Conservation (phyloP, 2,113 vertebrate genomes). For the Atherinomorus stipes region DNA sequence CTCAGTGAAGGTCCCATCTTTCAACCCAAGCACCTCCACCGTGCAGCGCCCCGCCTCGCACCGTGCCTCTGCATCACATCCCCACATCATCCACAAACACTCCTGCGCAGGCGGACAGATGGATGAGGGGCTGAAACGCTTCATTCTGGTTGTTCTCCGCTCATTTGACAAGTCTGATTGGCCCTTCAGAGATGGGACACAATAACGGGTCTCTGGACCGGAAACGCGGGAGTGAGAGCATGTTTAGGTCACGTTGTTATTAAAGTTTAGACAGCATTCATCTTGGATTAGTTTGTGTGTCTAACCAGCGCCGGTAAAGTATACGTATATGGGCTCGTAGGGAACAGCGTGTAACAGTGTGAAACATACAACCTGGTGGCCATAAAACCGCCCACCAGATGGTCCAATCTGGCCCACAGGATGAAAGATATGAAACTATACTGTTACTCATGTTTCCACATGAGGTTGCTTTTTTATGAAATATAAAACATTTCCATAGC, state of each 20-base stretch:
- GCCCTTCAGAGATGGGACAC: neutral
- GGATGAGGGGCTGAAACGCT: conserved; percentile 41
- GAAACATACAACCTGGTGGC: too few species aligned
- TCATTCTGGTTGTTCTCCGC: conserved; percentile 16
- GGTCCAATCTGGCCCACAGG: too few species aligned
- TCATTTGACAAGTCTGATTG: conserved; percentile 13
- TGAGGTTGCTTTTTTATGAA: too few species aligned
- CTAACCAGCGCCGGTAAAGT: too few species aligned
- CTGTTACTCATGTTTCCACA: too few species aligned
- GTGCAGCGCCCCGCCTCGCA: conserved; percentile 52
- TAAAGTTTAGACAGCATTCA: too few species aligned
- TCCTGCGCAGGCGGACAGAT: conserved; percentile 23
- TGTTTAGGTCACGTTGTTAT: neutral
- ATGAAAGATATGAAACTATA: too few species aligned
- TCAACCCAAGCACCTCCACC: conserved; percentile 67
- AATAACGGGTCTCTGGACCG: neutral
- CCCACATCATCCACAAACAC: conserved; percentile 42
- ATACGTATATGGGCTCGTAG: too few species aligned
- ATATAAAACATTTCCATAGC: too few species aligned
- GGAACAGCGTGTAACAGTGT: too few species aligned
- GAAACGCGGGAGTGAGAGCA: neutral
- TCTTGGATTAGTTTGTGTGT: too few species aligned
- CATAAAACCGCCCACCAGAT: too few species aligned
- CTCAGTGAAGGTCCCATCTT: conserved; percentile 68
- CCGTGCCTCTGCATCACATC: conserved; percentile 28